Conservation (phyloP, 2,888 invertebrate species). For the Eupithecia inturbata region DNA sequence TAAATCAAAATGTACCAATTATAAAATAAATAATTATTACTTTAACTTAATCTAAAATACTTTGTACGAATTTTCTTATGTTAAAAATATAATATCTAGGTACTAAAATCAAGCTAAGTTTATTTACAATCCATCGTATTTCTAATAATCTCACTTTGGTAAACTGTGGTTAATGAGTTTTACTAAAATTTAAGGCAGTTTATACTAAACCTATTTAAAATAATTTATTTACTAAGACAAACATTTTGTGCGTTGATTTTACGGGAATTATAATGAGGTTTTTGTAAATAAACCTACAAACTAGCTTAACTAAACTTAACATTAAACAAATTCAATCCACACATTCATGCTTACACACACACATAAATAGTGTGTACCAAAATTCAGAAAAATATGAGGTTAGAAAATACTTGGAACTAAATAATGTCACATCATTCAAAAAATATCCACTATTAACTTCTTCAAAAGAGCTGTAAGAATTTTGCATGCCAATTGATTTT, state of each 20-base stretch:
- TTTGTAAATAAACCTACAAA: constrained; percentile 6
- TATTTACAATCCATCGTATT: constrained; percentile 67
- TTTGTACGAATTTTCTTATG: constrained; percentile 72
- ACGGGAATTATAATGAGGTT: constrained; percentile 23
- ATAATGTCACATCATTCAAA: not conserved
- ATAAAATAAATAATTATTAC: constrained; percentile 72
- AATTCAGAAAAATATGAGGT: constrained; percentile 2
- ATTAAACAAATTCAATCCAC: constrained; percentile 8
- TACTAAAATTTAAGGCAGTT: constrained; percentile 33
- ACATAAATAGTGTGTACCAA: not conserved
- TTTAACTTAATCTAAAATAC: constrained; percentile 67
- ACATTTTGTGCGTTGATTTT: constrained; percentile 32
- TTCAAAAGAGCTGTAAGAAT: not conserved
- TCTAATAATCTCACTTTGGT: constrained; percentile 85
- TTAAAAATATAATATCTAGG: constrained; percentile 37
- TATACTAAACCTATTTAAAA: constrained; percentile 26
- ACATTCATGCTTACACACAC: not conserved
- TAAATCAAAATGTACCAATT: constrained; percentile 60
- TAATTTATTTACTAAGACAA: constrained; percentile 29
- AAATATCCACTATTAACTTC: not conserved
- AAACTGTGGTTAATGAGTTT: constrained; percentile 83
- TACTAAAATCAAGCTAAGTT: constrained; percentile 41
- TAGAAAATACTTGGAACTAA: not conserved
- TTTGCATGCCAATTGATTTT: not conserved
- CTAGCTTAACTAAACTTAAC: constrained; percentile 9